These are phyloP conservation scores for Lerista edwardsae DNA, from an alignment of 2,797 vertebrate genomes.

Conservation along the genomic window DNA sequence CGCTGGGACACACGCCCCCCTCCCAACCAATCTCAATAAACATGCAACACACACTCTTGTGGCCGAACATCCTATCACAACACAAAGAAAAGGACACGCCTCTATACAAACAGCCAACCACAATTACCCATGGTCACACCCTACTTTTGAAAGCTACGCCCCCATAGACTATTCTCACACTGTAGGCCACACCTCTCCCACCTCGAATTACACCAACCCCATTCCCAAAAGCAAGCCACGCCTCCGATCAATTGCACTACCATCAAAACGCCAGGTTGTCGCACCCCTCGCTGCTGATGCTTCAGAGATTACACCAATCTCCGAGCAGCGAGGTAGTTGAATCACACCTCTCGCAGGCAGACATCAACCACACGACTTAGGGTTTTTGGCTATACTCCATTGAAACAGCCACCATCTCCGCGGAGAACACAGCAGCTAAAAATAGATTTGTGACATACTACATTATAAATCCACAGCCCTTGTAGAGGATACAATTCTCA, in stretches of 20 bases:
- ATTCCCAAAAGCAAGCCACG: neutral
- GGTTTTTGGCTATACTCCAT: neutral
- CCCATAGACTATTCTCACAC: neutral
- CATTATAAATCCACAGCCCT: neutral
- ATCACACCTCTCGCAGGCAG: too few species aligned
- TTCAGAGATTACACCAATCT: neutral
- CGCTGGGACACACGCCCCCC: neutral
- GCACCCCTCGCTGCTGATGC: neutral
- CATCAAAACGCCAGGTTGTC: too few species aligned
- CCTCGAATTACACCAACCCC: neutral
- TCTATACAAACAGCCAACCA: neutral
- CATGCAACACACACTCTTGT: neutral
- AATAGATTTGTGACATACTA: neutral
- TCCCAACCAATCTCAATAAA: neutral
- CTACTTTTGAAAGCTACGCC: neutral
- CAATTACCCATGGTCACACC: neutral
- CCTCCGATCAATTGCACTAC: neutral
- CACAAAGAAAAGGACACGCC: slow-evolving; percentile 11
- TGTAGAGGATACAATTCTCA: neutral
- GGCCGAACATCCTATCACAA: neutral
- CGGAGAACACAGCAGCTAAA: neutral
- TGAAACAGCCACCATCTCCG: neutral
- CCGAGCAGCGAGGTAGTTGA: neutral
- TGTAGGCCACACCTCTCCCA: neutral
- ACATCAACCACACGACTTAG: neutral